These are phyloP conservation scores for Cantharis lateralis DNA, from an alignment of 2,888 invertebrate species.

Conservation along the genomic window DNA sequence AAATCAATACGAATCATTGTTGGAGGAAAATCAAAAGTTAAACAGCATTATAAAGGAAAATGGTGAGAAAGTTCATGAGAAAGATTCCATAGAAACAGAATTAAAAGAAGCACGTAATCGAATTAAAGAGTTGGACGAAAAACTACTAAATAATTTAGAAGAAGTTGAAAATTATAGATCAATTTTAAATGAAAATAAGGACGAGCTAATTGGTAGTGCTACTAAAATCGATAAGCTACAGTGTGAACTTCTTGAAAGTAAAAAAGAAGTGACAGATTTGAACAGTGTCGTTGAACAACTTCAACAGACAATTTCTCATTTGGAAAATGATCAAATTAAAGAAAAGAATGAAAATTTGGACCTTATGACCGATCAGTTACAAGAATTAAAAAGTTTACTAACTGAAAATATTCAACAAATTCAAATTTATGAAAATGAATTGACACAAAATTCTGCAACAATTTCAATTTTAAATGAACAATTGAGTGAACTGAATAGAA, in stretches of 20 bases:
- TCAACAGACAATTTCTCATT: constrained; percentile 57
- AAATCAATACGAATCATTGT: constrained; percentile 39
- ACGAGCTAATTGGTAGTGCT: constrained; percentile 47
- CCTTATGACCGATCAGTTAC: constrained; percentile 61
- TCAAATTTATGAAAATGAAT: constrained; percentile 61
- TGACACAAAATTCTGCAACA: constrained; percentile 60
- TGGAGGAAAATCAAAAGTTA: constrained; percentile 44
- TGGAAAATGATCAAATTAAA: constrained; percentile 59
- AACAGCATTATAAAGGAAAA: constrained; percentile 41
- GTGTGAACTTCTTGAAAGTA: constrained; percentile 28
- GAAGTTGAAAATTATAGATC: constrained; percentile 47
- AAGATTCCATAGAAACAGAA: constrained; percentile 42
- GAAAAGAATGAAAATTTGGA: constrained; percentile 54
- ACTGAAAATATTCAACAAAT: constrained; percentile 60
- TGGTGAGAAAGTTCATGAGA: constrained; percentile 42
- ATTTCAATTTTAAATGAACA: constrained; percentile 64
- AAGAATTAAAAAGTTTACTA: constrained; percentile 60
- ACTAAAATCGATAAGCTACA: constrained; percentile 44
- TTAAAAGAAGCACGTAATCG: constrained; percentile 36
- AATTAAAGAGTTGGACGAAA: constrained; percentile 42
- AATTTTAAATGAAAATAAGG: constrained; percentile 48
- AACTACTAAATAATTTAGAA: constrained; percentile 41
- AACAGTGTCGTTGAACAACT: constrained; percentile 59
- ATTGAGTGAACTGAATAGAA: constrained; percentile 62
- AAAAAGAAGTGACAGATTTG: constrained; percentile 49